Base-by-base conservation (phyloP, 2,797 vertebrate species). In the Rhinella marina region DNA sequence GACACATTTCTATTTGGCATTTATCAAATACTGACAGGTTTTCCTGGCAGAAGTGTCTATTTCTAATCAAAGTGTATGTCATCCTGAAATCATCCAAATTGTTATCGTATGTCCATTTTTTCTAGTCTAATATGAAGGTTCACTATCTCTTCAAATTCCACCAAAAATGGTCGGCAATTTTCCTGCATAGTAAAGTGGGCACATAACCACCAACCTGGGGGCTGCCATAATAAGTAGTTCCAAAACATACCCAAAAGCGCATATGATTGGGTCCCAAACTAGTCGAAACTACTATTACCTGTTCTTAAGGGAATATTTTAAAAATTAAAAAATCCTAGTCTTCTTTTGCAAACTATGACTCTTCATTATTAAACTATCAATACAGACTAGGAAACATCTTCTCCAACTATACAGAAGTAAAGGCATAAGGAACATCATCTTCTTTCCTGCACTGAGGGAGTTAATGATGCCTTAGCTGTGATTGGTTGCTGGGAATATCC, bases 401-500 rank as follows among this genome's bases (percentile, higher is more conserved):
- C 27, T 29, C 13, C 0, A 29, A 70, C 6, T 70, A 16, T 29
- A 32, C 32, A 3, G 32, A 1, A 29, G 9, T 11, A 48, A 52
- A 23, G 23, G 12, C 23, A 52, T 14, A 12, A 25, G 29, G 56
- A 41, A 27, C 12, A 41, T 2, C 17, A 57, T 2, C 11, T 59
- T 6, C 23, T 25, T 25, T 85, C 61, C 77, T 68, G 78, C 16
- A 81, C 25, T 61, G 19, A 21, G 75, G 25, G 57, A 80, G 87
- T 86, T 88, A 86, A 88, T 50, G 0, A 50, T 48, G 14, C 19
- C 52, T 54, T 59, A 21, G 17, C 52, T 29, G 62, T 86, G 81
- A 89, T 89, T 89, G 88, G 88, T 81, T 79, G 73, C 73, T 70
- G 61, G 13, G 7, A 13, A 41, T 21, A 81, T 5, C n/a, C 50